A percentile compares a stretch with the other conserved stretches of the same genome.
Evolutionary conservation across 2,797 vertebrate species (phyloP).

Genomic region (Thunnus albacares): DNA sequence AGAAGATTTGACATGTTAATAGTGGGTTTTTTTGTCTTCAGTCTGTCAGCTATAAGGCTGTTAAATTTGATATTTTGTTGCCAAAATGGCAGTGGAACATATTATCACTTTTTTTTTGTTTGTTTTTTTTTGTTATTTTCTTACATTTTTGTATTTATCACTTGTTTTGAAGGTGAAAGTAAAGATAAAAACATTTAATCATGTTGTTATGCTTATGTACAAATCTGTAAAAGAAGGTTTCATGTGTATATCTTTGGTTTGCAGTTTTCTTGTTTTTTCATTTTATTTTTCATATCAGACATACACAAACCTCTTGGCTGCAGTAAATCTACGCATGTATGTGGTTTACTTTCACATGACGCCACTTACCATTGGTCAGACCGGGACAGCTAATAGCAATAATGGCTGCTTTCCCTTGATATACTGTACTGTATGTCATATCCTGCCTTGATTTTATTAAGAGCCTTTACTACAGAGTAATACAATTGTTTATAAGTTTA

Average conservation of each 20-base stretch:
- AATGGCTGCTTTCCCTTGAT: constrained; percentile 59
- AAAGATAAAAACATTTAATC: constrained; percentile 25
- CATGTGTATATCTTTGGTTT: constrained; percentile 62
- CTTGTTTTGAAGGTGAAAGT: constrained; percentile 29
- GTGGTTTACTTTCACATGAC: constrained; percentile 30
- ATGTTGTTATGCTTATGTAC: constrained; percentile 50
- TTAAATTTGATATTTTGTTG: constrained; percentile 48
- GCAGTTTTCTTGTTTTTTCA: constrained; percentile 18
- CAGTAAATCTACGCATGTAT: constrained; percentile 13
- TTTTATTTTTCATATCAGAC: constrained; percentile 53
- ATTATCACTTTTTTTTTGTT: constrained; percentile 24
- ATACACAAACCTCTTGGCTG: constrained; percentile 49
- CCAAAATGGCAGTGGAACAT: constrained; percentile 64
- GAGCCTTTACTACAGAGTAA: constrained; percentile 54
- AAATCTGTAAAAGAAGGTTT: constrained; percentile 41
- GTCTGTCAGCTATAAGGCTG: constrained; percentile 30
- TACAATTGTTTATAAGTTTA: neutral
- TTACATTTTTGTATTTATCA: constrained; percentile 54
- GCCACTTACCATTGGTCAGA: constrained; percentile 31
- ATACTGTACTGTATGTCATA: constrained; percentile 58
- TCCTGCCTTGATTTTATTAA: constrained; percentile 60
- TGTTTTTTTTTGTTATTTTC: constrained; percentile 9
- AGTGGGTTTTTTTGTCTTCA: constrained; percentile 1
- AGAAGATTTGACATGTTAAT: neutral
- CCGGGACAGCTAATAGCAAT: constrained; percentile 64